Percentiles rank a stretch among this genome's conserved stretches.
Conservation (phyloP, 2,888 invertebrate species). For the Silvanus unidentatus region DNA sequence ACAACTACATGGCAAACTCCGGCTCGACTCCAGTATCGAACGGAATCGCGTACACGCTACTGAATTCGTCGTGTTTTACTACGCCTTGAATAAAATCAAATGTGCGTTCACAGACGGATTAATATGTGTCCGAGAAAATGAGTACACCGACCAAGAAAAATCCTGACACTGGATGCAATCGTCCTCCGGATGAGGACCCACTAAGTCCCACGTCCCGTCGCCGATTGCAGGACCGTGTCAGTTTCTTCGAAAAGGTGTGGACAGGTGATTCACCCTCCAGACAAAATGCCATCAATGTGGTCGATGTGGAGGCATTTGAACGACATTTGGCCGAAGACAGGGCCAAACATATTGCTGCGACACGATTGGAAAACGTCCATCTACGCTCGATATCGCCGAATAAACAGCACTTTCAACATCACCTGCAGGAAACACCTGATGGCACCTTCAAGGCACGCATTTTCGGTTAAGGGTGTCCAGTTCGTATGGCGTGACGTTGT, state of each 20-base stretch:
- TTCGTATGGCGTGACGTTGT: too few species aligned
- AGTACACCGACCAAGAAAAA: constrained; percentile 27
- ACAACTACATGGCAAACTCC: too few species aligned
- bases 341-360: constrained; percentile 27
- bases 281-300: constrained; percentile 37
- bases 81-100: background rate
- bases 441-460: constrained; percentile 42
- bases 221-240: constrained; percentile 66
- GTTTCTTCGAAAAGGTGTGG: constrained; percentile 77
- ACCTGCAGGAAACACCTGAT: constrained; percentile 33
- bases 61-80: constrained; percentile 8
- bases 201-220: constrained; percentile 41
- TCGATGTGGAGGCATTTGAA: constrained; percentile 35
- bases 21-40: constrained; percentile 37
- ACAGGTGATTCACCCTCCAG: constrained; percentile 47
- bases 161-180: constrained; percentile 28
- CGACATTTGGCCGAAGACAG: constrained; percentile 31
- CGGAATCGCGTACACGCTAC: constrained; percentile 33
- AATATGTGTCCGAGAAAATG: too few species aligned
- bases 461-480: constrained; percentile 5
- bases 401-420: too few species aligned
- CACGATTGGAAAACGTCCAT: constrained; percentile 56
- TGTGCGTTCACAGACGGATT: background rate
- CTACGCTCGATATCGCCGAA: constrained; percentile 51
- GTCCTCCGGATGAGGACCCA: constrained; percentile 35